A percentile compares a stretch with the other conserved stretches of the same genome.
Evolutionary conservation across 2,797 vertebrate species (phyloP).

Genomic region (Arremon aurantiirostris): DNA sequence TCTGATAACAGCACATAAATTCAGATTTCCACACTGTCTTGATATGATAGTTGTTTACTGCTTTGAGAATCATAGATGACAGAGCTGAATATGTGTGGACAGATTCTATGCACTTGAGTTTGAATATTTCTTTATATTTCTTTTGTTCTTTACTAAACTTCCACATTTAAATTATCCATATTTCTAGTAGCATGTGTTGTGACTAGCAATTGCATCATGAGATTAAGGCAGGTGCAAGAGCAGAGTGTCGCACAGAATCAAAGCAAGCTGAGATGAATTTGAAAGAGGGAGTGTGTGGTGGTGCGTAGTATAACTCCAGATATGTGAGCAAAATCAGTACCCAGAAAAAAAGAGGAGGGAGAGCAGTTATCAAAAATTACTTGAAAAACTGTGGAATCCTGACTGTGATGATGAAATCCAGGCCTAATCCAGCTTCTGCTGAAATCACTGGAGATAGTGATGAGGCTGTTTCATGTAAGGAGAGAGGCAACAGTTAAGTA

Average conservation of each 20-base stretch:
- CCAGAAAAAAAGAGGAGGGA: not conserved
- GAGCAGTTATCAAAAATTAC: not conserved
- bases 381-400: not conserved
- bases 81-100: not conserved
- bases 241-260: not conserved
- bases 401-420: not conserved
- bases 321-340: not conserved
- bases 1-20: not conserved
- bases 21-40: not conserved
- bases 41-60: not conserved
- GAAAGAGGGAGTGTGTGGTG: rapidly evolving
- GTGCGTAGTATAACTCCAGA: not conserved
- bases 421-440: not conserved
- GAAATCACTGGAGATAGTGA: not conserved
- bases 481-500: not conserved
- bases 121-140: not conserved
- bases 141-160: not conserved
- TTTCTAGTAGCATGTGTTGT: not conserved
- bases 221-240: not conserved
- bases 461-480: not conserved
- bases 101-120: not conserved
- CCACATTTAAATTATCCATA: not conserved
- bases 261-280: not conserved
- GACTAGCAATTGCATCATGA: not conserved
- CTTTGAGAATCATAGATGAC: not conserved